These are phyloP conservation scores for Gobio occitaniae DNA, from an alignment of 2,797 vertebrate genomes.

Conservation along the genomic window DNA sequence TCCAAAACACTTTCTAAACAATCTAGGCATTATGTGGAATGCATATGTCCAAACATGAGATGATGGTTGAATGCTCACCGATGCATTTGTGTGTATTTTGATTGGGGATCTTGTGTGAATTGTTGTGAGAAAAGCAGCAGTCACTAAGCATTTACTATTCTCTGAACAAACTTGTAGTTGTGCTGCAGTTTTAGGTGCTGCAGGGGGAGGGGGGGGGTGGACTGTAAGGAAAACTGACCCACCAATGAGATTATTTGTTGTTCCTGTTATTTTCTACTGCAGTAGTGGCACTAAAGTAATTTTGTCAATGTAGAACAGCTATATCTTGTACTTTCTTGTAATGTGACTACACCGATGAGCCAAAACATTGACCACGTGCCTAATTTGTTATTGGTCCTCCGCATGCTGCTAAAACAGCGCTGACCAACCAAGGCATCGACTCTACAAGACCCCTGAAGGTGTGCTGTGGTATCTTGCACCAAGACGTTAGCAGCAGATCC, in stretches of 20 bases:
- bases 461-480: no score
- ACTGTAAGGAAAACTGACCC: neutral
- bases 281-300: neutral
- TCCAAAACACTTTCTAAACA: conserved; percentile 7
- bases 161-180: neutral
- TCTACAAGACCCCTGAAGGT: no score
- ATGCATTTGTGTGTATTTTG: neutral
- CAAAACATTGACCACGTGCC: no score
- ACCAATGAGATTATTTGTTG: neutral
- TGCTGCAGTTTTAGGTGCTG: neutral
- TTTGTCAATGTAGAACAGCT: neutral
- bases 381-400: no score
- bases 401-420: no score
- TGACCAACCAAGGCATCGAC: no score
- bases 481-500: no score
- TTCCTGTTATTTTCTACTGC: no score
- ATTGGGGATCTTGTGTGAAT: neutral
- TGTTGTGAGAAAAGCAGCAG: conserved; percentile 16
- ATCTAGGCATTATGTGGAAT: conserved; percentile 11
- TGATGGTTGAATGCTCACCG: conserved; percentile 13
- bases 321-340: neutral
- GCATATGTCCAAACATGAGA: conserved; percentile 1
- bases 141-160: neutral
- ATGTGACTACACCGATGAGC: neutral
- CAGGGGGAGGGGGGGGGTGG: neutral